Evolutionary conservation across 2,113 vertebrate genomes (phyloP).

Genomic region (Alexandromys fortis): DNA sequence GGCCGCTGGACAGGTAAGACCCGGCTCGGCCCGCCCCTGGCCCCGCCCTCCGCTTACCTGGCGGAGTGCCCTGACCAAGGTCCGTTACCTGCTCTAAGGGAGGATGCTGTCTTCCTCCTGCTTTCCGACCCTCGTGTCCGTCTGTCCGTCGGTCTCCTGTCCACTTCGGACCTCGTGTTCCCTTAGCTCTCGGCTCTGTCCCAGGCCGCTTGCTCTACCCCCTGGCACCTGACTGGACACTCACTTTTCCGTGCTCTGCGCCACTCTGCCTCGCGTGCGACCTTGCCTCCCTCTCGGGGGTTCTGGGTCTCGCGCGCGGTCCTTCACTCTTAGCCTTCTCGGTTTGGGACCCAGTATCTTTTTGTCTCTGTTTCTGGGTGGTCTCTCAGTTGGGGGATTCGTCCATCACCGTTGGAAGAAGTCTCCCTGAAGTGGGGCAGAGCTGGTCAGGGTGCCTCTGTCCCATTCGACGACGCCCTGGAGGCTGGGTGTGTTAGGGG

Average conservation of each 20-base stretch:
- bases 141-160: background rate
- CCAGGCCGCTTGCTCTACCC: background rate
- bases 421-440: background rate
- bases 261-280: background rate
- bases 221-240: background rate
- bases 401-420: background rate
- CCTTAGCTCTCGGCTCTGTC: background rate
- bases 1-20: constrained; percentile 70
- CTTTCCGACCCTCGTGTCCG: background rate
- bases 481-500: background rate
- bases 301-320: background rate
- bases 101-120: background rate
- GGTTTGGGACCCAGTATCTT: constrained; percentile 36
- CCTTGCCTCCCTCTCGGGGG: background rate
- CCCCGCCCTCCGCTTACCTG: constrained; percentile 70
- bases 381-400: background rate
- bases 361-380: constrained; percentile 72
- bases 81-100: constrained; percentile 49
- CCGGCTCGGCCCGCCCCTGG: constrained; percentile 57
- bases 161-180: background rate
- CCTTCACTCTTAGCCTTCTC: background rate
- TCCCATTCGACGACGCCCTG: background rate
- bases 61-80: constrained; percentile 29
- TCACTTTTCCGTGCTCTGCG: constrained; percentile 14
- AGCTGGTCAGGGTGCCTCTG: background rate